Percentiles rank a stretch among this genome's conserved stretches.
Conservation (phyloP, 1,140 invertebrate species). For the Euglossa dilemma region DNA sequence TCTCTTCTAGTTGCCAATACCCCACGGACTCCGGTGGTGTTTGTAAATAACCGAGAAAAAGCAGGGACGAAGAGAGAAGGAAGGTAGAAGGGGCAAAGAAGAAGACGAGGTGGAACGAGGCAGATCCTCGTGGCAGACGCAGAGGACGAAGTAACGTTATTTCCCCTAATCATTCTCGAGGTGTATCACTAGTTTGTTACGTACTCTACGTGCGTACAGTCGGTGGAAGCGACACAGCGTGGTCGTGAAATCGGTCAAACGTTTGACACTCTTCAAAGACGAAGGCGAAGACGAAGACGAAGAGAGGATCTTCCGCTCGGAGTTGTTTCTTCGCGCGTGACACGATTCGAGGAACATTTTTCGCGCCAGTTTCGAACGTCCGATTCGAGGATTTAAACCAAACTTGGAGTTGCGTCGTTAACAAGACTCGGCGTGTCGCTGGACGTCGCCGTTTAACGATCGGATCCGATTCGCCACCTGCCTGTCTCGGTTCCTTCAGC, state of each 20-base stretch:
- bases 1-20: constrained; percentile 60
- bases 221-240: background rate
- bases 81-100: background rate
- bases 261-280: background rate
- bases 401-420: background rate
- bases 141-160: constrained; percentile 48
- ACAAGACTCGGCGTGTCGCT: background rate
- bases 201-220: constrained; percentile 72
- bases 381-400: background rate
- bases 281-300: no score
- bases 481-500: background rate
- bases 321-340: no score
- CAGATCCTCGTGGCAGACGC: background rate
- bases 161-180: constrained; percentile 71
- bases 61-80: background rate
- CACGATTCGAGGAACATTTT: no score
- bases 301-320: no score
- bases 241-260: background rate
- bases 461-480: background rate
- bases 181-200: constrained; percentile 82
- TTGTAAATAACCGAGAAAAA: constrained; percentile 53
- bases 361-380: no score
- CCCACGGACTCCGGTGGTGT: constrained; percentile 32
- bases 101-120: background rate
- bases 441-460: background rate